phyloP scores from a whole-genome alignment of 2,888 invertebrate species.

The Oligia fasciuncula region DNA sequence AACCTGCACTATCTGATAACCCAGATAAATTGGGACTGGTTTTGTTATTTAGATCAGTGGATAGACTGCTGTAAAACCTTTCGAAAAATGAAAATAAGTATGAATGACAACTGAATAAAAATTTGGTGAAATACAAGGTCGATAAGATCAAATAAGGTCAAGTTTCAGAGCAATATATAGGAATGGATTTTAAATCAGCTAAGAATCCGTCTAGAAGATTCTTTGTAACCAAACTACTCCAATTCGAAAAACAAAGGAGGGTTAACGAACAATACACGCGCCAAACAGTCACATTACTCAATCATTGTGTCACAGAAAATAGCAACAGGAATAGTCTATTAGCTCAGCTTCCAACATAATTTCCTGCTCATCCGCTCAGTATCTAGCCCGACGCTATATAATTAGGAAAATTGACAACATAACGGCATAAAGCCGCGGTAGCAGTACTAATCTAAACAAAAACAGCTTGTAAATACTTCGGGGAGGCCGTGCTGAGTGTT shows the following conservation, averaged over 20 bases:
- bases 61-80: background rate
- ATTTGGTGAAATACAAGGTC: conserved; percentile 31
- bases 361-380: conserved; percentile 33
- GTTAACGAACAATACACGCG: conserved; percentile 15
- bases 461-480: conserved; percentile 65
- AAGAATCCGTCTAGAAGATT: background rate
- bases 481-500: conserved; percentile 68
- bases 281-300: conserved; percentile 35
- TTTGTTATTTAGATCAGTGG: conserved; percentile 3
- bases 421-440: conserved; percentile 11
- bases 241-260: background rate
- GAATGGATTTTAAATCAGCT: background rate
- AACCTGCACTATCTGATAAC: conserved; percentile 23
- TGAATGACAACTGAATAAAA: conserved; percentile 20
- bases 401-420: conserved; percentile 50
- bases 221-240: background rate
- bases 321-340: conserved; percentile 55
- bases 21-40: conserved; percentile 18
- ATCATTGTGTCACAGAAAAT: conserved; percentile 45
- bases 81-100: background rate
- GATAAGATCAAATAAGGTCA: conserved; percentile 24
- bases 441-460: conserved; percentile 60
- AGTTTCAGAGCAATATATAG: background rate
- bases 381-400: conserved; percentile 37
- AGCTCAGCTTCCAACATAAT: conserved; percentile 38